phyloP scores from a whole-genome alignment of 64 coral and sea anemone genomes.

The Porites lutea region DNA sequence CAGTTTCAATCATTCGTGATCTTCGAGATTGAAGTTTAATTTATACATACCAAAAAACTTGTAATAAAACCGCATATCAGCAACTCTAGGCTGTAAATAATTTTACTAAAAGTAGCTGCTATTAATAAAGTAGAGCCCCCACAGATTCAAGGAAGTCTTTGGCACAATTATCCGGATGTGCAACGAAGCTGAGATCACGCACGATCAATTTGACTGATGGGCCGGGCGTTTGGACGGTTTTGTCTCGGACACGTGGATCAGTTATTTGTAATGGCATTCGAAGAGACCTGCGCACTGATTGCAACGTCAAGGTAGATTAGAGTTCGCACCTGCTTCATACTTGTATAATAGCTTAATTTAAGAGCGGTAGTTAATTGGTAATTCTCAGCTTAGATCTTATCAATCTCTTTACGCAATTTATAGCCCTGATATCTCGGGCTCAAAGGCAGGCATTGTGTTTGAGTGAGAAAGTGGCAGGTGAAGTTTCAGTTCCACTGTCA shows the following conservation, averaged over 20 bases:
- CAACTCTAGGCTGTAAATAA: too few species aligned
- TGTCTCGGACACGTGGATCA: too few species aligned
- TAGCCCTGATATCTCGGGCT: not conserved
- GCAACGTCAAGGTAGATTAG: not conserved
- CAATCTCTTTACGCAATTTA: constrained; percentile 1
- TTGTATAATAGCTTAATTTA: not conserved
- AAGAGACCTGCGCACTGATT: not conserved
- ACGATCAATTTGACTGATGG: too few species aligned
- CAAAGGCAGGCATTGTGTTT: not conserved
- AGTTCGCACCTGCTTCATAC: not conserved
- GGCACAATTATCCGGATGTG: not conserved
- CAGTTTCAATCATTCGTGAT: too few species aligned
- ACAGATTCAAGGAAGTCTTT: not conserved
- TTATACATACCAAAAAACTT: not conserved
- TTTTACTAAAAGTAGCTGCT: too few species aligned
- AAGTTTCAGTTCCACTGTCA: not conserved
- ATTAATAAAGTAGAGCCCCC: not conserved
- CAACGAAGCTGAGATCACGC: not conserved
- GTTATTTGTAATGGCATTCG: constrained; percentile 7
- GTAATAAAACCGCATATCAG: not conserved
- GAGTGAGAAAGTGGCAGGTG: not conserved
- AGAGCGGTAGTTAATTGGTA: not conserved
- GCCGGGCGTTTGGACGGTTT: too few species aligned
- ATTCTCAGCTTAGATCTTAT: constrained; percentile 15
- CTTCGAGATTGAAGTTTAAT: too few species aligned